phyloP scores from a whole-genome alignment of 2,113 vertebrate species.

The Grallaria varia region DNA sequence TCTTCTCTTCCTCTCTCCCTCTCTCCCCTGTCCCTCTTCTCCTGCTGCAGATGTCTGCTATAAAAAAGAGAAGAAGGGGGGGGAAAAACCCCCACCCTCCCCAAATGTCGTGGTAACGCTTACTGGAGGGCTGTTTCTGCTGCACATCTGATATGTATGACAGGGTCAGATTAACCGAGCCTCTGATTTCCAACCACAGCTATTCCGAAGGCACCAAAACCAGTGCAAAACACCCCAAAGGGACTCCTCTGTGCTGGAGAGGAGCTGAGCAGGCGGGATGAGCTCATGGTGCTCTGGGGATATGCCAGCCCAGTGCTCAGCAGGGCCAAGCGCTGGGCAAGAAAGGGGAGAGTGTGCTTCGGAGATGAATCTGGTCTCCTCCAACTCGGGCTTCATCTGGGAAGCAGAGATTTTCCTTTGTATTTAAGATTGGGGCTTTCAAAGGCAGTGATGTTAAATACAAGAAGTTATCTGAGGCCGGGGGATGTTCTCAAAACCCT shows the following conservation, averaged over 20 bases:
- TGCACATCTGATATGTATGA: slow-evolving; percentile 47
- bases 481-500: not conserved
- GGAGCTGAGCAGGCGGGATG: not conserved
- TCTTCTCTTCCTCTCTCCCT: not conserved
- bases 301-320: not conserved
- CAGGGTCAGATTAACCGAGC: slow-evolving; percentile 59
- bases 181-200: slow-evolving; percentile 55
- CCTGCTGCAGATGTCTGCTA: slow-evolving; percentile 52
- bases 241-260: not conserved
- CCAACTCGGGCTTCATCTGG: not conserved
- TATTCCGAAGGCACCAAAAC: slow-evolving; percentile 48
- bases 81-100: not conserved
- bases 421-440: not conserved
- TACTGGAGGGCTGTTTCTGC: slow-evolving; percentile 62
- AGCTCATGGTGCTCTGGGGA: not conserved
- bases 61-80: not conserved
- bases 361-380: not conserved
- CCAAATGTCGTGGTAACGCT: slow-evolving; percentile 39
- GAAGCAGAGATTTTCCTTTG: not conserved
- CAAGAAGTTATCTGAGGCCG: not conserved
- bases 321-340: not conserved
- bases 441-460: not conserved
- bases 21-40: not conserved
- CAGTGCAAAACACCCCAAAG: slow-evolving; percentile 32
- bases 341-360: not conserved